Evolutionary conservation across 37 sponge, comb jelly and placozoan species (phyloP).

Genomic region (Hexactinellida sp.): DNA sequence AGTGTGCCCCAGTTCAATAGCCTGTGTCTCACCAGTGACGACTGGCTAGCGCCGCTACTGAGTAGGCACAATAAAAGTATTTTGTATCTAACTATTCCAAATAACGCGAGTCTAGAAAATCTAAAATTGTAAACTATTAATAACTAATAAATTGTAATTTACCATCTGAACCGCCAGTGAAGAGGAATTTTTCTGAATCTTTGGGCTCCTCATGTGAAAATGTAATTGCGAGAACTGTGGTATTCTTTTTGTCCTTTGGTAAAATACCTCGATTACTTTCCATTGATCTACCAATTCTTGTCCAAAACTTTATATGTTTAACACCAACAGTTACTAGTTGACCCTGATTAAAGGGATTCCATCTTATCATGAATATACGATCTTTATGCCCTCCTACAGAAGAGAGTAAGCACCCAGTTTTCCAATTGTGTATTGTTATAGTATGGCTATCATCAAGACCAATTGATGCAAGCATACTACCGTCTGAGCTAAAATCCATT

Average conservation of each 20-base stretch:
- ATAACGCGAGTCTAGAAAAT: too few species aligned
- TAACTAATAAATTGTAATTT: too few species aligned
- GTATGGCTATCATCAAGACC: slow-evolving; percentile 86
- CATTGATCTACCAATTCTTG: slow-evolving; percentile 58
- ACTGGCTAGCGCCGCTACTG: too few species aligned
- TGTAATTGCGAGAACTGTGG: slow-evolving; percentile 72
- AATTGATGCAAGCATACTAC: slow-evolving; percentile 78
- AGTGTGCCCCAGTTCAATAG: too few species aligned
- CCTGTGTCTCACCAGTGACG: too few species aligned
- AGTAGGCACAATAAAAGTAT: too few species aligned
- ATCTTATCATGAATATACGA: slow-evolving; percentile 70
- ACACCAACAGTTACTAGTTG: slow-evolving; percentile 80
- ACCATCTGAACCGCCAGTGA: background rate
- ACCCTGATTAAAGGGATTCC: slow-evolving; percentile 55
- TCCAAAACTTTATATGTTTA: slow-evolving; percentile 95
- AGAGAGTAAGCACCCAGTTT: slow-evolving; percentile 68
- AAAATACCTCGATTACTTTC: slow-evolving; percentile 83
- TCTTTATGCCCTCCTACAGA: slow-evolving; percentile 82
- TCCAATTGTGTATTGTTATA: slow-evolving; percentile 88
- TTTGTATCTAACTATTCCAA: too few species aligned
- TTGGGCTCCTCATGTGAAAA: slow-evolving; percentile 33
- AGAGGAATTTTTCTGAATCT: background rate
- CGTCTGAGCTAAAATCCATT: slow-evolving; percentile 70
- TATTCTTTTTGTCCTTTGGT: slow-evolving; percentile 51
- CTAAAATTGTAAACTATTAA: too few species aligned